Percentiles rank a stretch among this genome's conserved stretches.
These are phyloP conservation scores for Athrips mouffetella DNA, from an alignment of 2,888 invertebrate genomes.

Conservation along the genomic window DNA sequence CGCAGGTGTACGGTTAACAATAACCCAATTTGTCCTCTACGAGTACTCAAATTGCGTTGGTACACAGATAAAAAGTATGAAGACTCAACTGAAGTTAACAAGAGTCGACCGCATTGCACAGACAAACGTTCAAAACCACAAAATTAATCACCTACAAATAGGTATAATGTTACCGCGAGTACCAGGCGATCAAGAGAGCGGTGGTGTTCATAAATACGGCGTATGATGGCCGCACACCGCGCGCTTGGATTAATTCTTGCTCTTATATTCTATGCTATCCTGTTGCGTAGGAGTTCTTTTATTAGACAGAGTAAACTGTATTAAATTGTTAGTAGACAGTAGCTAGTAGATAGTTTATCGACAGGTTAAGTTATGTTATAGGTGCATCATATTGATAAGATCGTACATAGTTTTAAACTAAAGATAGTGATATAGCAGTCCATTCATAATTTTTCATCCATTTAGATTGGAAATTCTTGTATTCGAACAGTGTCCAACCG, in stretches of 20 bases:
- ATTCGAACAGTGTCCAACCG: too few species aligned
- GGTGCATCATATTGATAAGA: background rate
- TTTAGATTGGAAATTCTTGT: too few species aligned
- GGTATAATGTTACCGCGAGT: constrained; percentile 59
- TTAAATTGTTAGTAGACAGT: constrained; percentile 2
- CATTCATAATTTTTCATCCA: too few species aligned
- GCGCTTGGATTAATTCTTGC: constrained; percentile 55
- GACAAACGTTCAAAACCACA: constrained; percentile 38
- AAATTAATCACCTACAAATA: constrained; percentile 55
- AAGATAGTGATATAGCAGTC: background rate
- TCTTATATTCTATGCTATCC: constrained; percentile 24
- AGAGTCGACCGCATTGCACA: constrained; percentile 32
- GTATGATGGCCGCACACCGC: constrained; percentile 70
- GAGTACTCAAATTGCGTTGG: too few species aligned
- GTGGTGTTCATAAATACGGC: constrained; percentile 68
- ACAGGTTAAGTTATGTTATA: background rate
- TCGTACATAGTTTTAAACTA: background rate
- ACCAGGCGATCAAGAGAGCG: constrained; percentile 54
- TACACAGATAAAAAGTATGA: constrained; percentile 16
- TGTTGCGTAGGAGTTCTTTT: constrained; percentile 51
- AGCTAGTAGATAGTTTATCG: background rate
- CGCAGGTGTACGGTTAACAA: too few species aligned
- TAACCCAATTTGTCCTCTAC: too few species aligned
- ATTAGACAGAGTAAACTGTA: constrained; percentile 7
- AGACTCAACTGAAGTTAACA: constrained; percentile 23